Conservation (phyloP, 2,113 vertebrate genomes). For the Dromiciops gliroides region DNA sequence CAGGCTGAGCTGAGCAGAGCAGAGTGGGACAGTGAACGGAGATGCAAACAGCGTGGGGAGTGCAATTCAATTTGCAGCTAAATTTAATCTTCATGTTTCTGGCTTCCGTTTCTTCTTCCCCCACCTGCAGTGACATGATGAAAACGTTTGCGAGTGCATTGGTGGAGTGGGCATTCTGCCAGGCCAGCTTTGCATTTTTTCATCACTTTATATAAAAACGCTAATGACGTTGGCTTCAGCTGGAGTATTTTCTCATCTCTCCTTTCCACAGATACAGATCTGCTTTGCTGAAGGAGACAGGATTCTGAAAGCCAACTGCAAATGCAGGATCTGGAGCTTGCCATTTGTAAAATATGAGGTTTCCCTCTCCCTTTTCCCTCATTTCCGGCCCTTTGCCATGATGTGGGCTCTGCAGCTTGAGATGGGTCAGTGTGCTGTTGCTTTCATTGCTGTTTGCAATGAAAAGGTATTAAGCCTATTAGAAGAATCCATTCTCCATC, state of each 20-base stretch:
- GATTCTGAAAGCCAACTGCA: not conserved
- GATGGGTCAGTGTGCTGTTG: not conserved
- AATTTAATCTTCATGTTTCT: constrained; percentile 73
- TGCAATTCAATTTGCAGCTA: constrained; percentile 70
- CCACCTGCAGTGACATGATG: constrained; percentile 73
- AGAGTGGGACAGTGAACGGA: constrained; percentile 51
- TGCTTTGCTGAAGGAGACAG: not conserved
- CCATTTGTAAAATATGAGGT: not conserved
- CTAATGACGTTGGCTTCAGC: constrained; percentile 14
- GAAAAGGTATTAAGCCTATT: not conserved
- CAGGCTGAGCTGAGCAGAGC: constrained; percentile 59
- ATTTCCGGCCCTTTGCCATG: not conserved
- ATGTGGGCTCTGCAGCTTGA: not conserved
- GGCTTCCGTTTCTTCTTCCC: constrained; percentile 68
- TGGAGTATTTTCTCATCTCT: constrained; percentile 17
- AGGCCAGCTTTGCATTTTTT: constrained; percentile 26
- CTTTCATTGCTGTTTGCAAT: not conserved
- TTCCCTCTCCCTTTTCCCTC: not conserved
- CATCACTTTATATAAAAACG: constrained; percentile 50
- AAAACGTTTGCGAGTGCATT: constrained; percentile 58
- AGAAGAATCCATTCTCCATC: not conserved
- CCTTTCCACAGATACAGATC: constrained; percentile 1
- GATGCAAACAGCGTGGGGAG: constrained; percentile 60
- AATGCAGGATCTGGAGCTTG: constrained; percentile 1
- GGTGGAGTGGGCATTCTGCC: constrained; percentile 59